These are phyloP conservation scores for Nebria brevicollis DNA, from an alignment of 2,888 invertebrate genomes.

Conservation along the genomic window DNA sequence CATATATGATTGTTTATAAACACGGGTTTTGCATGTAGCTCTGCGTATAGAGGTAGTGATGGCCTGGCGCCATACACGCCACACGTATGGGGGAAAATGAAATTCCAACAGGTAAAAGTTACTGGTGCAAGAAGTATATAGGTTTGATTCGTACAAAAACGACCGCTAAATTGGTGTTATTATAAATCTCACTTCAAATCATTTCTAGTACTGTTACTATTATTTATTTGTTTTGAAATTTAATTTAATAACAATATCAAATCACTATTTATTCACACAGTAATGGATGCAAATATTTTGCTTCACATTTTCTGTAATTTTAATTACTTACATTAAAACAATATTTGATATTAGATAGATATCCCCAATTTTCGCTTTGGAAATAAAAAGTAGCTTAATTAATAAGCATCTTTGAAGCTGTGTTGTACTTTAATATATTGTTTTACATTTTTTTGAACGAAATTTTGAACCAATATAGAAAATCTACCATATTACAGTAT, in stretches of 20 bases:
- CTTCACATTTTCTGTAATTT: too few species aligned
- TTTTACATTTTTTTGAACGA: too few species aligned
- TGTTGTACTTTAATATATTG: too few species aligned
- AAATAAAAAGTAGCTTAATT: too few species aligned
- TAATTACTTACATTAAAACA: too few species aligned
- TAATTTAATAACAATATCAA: background rate
- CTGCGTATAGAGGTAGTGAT: background rate
- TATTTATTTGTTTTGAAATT: background rate
- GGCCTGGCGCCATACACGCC: background rate
- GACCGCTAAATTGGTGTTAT: background rate
- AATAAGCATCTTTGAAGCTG: too few species aligned
- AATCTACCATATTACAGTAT: too few species aligned
- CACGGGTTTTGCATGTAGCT: constrained; percentile 11
- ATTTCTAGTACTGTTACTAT: background rate
- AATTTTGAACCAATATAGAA: too few species aligned
- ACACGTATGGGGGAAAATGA: constrained; percentile 3
- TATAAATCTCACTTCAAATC: background rate
- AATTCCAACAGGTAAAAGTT: constrained; percentile 19
- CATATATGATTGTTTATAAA: constrained; percentile 21
- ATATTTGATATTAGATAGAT: too few species aligned
- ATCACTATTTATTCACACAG: too few species aligned
- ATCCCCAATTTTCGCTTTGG: too few species aligned
- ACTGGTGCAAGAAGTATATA: constrained; percentile 10
- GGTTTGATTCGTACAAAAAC: background rate
- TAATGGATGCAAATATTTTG: background rate